These are phyloP conservation scores for Nesogale talazaci DNA, from an alignment of 2,113 vertebrate species.

Conservation along the genomic window DNA sequence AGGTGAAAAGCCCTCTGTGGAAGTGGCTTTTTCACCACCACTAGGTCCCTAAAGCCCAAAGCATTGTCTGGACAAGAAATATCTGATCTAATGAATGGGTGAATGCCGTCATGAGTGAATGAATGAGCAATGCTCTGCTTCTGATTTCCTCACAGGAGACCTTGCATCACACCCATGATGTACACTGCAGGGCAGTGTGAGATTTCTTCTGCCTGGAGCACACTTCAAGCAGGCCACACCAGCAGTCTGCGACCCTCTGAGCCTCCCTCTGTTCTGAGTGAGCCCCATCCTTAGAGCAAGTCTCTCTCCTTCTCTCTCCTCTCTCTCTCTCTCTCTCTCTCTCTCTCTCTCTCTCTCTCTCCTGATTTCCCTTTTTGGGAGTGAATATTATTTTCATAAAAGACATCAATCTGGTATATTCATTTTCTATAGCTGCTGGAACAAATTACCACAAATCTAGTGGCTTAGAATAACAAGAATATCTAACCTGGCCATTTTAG, in stretches of 20 bases:
- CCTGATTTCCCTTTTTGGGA: background rate
- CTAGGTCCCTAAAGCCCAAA: background rate
- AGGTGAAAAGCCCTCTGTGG: background rate
- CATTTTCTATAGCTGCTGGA: background rate
- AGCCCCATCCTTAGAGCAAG: background rate
- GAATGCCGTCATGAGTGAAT: background rate
- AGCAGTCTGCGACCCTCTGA: too few relatives aligned
- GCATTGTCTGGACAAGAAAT: background rate
- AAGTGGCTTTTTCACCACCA: background rate
- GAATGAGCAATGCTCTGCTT: background rate
- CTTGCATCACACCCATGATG: background rate
- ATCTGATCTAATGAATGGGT: background rate
- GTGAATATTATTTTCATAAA: background rate
- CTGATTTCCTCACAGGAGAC: background rate
- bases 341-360: background rate
- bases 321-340: background rate
- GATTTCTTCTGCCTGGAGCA: background rate
- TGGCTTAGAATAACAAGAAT: slow-evolving; percentile 20
- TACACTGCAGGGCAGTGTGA: background rate
- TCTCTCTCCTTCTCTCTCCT: background rate
- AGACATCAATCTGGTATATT: background rate
- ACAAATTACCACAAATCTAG: background rate
- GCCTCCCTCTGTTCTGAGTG: background rate
- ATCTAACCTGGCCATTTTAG: background rate
- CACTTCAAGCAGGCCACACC: background rate